These are phyloP conservation scores for Drosophila aff. DNA, from an alignment of 1,140 invertebrate species.

Conservation along the genomic window DNA sequence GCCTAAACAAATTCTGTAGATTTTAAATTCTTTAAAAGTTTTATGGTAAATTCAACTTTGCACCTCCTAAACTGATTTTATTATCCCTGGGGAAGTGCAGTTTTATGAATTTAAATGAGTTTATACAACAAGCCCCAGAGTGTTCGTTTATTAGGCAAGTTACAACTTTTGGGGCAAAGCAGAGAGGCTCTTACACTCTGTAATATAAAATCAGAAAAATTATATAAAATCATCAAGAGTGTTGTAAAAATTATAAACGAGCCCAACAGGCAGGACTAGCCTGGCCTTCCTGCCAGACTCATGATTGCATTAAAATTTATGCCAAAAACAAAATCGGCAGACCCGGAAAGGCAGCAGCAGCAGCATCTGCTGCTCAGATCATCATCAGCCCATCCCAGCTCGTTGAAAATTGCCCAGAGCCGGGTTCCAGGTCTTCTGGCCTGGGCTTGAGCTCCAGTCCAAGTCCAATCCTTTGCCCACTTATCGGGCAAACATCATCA, in stretches of 20 bases:
- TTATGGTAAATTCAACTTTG: too few relatives aligned
- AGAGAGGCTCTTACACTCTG: not conserved
- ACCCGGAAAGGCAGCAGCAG: slow-evolving; percentile 18
- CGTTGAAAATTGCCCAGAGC: slow-evolving; percentile 58
- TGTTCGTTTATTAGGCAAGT: not conserved
- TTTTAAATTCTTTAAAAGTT: not conserved
- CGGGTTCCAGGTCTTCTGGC: slow-evolving; percentile 2
- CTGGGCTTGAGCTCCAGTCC: not conserved
- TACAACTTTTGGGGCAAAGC: not conserved
- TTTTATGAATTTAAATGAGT: too few relatives aligned
- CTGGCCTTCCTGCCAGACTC: slow-evolving; percentile 6
- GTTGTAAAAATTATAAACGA: slow-evolving; percentile 41
- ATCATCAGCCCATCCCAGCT: slow-evolving; percentile 37
- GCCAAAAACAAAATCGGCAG: slow-evolving; percentile 28
- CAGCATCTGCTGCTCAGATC: slow-evolving; percentile 30
- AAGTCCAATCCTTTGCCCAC: slow-evolving; percentile 32
- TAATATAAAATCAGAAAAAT: slow-evolving; percentile 3
- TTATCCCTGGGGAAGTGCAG: too few relatives aligned
- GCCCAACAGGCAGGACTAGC: not conserved
- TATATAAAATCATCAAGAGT: slow-evolving; percentile 21
- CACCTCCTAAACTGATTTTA: not conserved
- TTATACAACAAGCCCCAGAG: not conserved
- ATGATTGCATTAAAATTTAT: slow-evolving; percentile 60
- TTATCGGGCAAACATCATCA: slow-evolving; percentile 74
- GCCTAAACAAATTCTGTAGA: too few relatives aligned